phyloP scores from a whole-genome alignment of 2,888 invertebrate species.

The Polyommatus iphigenia region DNA sequence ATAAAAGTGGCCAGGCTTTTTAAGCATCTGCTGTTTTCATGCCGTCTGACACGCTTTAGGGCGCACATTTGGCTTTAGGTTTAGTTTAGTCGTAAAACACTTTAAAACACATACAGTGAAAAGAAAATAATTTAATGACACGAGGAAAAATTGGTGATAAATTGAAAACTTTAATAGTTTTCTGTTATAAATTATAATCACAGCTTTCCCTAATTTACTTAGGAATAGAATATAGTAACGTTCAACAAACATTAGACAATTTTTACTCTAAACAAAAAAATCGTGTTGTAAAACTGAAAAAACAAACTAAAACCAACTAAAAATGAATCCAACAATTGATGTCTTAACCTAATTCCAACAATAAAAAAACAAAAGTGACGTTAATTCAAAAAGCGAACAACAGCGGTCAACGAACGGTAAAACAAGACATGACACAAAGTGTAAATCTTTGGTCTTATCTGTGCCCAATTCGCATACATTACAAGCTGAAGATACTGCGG shows the following conservation, averaged over 20 bases:
- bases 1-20: slow-evolving; percentile 29
- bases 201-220: background rate
- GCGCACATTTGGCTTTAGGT: background rate
- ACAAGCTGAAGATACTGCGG: slow-evolving; percentile 55
- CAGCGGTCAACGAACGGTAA: slow-evolving; percentile 61
- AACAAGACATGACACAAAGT: slow-evolving; percentile 60
- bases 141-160: background rate
- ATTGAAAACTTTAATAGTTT: too few species aligned
- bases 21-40: slow-evolving; percentile 27
- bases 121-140: too few species aligned
- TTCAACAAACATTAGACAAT: too few species aligned
- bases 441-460: slow-evolving; percentile 74
- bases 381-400: slow-evolving; percentile 17
- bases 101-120: background rate
- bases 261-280: too few species aligned
- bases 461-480: slow-evolving; percentile 63
- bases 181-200: background rate
- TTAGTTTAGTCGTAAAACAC: background rate
- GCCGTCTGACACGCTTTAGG: slow-evolving; percentile 13
- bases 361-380: slow-evolving; percentile 9
- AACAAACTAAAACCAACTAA: background rate
- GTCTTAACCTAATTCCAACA: slow-evolving; percentile 1
- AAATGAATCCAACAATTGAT: background rate
- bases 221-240: too few species aligned
- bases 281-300: too few species aligned